Percentiles rank a stretch among this genome's conserved stretches.
phyloP scores from a whole-genome alignment of 1,140 invertebrate species.

The Brachionus rotundiformis region DNA sequence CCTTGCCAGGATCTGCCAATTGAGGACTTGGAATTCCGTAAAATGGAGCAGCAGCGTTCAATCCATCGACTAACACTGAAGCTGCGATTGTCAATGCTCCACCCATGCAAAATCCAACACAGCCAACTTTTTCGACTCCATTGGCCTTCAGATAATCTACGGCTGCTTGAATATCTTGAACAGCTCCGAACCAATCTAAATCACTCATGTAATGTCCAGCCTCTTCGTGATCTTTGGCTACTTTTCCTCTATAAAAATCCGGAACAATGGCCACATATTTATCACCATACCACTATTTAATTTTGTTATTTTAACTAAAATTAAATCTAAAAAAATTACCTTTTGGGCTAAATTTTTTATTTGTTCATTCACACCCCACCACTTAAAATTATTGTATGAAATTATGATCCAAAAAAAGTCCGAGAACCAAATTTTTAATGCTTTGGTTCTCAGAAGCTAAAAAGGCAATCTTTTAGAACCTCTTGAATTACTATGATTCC shows the following conservation, averaged over 20 bases:
- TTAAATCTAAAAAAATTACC: conserved; percentile 49
- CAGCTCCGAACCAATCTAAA: conserved; percentile 59
- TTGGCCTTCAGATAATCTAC: conserved; percentile 55
- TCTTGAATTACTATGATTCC: conserved; percentile 35
- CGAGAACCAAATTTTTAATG: not conserved
- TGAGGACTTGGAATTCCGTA: conserved; percentile 57
- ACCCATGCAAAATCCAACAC: conserved; percentile 61
- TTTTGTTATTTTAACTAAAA: not conserved
- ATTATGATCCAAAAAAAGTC: not conserved
- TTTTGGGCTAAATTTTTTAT: conserved; percentile 57
- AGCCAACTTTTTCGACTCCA: conserved; percentile 57
- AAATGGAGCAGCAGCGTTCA: conserved; percentile 58
- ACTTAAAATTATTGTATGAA: conserved; percentile 54
- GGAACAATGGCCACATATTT: conserved; percentile 57
- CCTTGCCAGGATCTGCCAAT: conserved; percentile 56
- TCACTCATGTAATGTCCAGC: conserved; percentile 59
- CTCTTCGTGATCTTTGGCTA: conserved; percentile 57
- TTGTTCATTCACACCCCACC: conserved; percentile 62
- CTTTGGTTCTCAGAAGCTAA: not conserved
- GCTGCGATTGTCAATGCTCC: conserved; percentile 58
- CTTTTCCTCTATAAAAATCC: conserved; percentile 60
- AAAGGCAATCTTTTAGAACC: not conserved
- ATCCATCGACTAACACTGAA: conserved; percentile 55
- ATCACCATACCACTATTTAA: conserved; percentile 49
- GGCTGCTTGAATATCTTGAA: conserved; percentile 58